Percentiles rank a stretch among this genome's conserved stretches.
phyloP scores from a whole-genome alignment of 2,113 vertebrate species.

The Lonchura striata region DNA sequence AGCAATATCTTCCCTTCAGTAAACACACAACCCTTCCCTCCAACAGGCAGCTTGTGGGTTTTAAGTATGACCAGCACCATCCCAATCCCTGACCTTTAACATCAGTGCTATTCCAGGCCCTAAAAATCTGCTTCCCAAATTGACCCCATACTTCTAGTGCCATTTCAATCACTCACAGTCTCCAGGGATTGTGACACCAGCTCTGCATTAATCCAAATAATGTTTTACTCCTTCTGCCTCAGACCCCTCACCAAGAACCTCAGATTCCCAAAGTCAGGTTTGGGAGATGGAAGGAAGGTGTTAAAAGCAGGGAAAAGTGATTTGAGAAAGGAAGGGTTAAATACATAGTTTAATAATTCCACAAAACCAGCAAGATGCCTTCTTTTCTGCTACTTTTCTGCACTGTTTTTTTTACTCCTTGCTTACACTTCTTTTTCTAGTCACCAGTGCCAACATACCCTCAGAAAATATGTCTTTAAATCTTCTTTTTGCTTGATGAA shows the following conservation, averaged over 20 bases:
- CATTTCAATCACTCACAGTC: background rate
- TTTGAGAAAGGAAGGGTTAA: background rate
- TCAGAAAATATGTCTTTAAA: background rate
- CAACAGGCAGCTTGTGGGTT: background rate
- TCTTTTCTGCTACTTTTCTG: background rate
- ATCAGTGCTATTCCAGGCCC: background rate
- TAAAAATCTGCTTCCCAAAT: background rate
- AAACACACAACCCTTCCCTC: background rate
- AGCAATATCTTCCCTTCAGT: background rate
- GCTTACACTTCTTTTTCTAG: background rate
- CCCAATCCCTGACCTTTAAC: background rate
- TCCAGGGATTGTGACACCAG: background rate
- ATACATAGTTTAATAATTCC: background rate
- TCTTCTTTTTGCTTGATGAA: background rate
- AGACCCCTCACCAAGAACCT: background rate
- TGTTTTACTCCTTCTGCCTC: background rate
- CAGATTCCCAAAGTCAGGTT: background rate
- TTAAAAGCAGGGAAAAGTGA: background rate
- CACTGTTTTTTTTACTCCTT: background rate
- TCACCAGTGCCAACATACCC: background rate
- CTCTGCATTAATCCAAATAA: background rate
- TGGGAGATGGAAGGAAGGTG: background rate
- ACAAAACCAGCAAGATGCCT: background rate
- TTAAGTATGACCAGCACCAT: background rate
- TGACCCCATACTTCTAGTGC: rapidly evolving